Evolutionary conservation across 2,113 vertebrate genomes (phyloP).

Genomic region (Neofelis nebulosa): DNA sequence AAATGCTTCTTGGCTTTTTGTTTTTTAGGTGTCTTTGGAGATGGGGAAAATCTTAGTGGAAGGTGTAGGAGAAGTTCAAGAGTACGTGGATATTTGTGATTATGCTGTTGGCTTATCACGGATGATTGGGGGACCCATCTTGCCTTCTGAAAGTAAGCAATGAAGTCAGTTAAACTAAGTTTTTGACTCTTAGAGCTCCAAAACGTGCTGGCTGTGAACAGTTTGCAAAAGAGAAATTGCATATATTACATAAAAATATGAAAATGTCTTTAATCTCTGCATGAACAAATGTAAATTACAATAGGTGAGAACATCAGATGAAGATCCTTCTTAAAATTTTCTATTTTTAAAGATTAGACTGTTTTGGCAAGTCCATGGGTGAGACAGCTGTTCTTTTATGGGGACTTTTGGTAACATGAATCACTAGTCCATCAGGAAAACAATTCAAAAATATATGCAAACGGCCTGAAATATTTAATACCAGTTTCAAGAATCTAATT

Average conservation of each 20-base stretch:
- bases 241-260: neutral
- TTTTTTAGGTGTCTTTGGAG: slow-evolving; percentile 93
- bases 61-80: slow-evolving; percentile 97
- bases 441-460: neutral
- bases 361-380: neutral
- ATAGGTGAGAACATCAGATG: neutral
- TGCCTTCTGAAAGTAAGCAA: slow-evolving; percentile 95
- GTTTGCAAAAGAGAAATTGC: neutral
- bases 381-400: neutral
- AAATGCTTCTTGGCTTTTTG: neutral
- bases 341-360: neutral
- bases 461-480: slow-evolving; percentile 5
- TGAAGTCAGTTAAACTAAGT: neutral
- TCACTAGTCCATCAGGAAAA: neutral
- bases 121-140: slow-evolving; percentile 96
- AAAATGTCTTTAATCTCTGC: neutral
- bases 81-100: slow-evolving; percentile 97
- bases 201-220: neutral
- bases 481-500: neutral
- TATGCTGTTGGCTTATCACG: slow-evolving; percentile 97
- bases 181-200: neutral
- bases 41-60: slow-evolving; percentile 99
- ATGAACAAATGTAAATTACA: neutral
- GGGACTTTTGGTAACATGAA: neutral
- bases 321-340: neutral